Conservation (phyloP, 2,113 vertebrate species). For the Tenebrosternarchus preto region DNA sequence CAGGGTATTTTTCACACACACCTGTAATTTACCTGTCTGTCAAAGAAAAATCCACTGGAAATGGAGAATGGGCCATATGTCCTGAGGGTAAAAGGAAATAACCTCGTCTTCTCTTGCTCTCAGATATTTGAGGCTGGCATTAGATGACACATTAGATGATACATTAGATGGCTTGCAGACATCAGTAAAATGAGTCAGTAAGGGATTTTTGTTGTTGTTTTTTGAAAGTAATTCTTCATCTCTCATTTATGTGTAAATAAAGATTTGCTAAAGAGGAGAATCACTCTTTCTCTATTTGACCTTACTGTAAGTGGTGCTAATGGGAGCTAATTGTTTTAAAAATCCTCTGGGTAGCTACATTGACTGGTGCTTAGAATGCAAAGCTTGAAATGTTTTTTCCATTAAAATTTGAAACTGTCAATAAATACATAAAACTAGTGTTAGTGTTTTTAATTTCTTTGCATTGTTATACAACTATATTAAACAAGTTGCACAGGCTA, state of each 20-base stretch:
- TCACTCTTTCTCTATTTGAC: conserved; percentile 21
- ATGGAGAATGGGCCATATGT: not conserved
- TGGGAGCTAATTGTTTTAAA: conserved; percentile 13
- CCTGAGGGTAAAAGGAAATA: conserved; percentile 6
- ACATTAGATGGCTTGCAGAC: conserved; percentile 3
- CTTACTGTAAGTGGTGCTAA: too few relatives aligned
- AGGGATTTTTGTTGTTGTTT: not conserved
- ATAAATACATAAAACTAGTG: too few relatives aligned
- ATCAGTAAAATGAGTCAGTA: not conserved
- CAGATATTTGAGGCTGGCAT: not conserved
- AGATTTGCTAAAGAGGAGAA: conserved; percentile 4
- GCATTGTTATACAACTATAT: not conserved
- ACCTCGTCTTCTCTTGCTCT: not conserved
- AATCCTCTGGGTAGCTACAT: conserved; percentile 17
- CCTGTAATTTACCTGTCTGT: conserved; percentile 49
- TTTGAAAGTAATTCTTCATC: not conserved
- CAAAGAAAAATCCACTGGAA: conserved; percentile 12
- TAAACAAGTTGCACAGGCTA: not conserved
- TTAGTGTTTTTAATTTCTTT: too few relatives aligned
- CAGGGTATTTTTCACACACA: conserved; percentile 28
- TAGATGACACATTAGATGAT: conserved; percentile 19
- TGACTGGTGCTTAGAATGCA: conserved; percentile 20
- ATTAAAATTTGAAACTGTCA: too few relatives aligned
- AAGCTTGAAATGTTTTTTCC: not conserved
- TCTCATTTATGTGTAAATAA: not conserved